Percentiles rank a stretch among this genome's conserved stretches.
Conservation (phyloP, 2,797 vertebrate genomes). For the Xiphorhynchus erythropygius region DNA sequence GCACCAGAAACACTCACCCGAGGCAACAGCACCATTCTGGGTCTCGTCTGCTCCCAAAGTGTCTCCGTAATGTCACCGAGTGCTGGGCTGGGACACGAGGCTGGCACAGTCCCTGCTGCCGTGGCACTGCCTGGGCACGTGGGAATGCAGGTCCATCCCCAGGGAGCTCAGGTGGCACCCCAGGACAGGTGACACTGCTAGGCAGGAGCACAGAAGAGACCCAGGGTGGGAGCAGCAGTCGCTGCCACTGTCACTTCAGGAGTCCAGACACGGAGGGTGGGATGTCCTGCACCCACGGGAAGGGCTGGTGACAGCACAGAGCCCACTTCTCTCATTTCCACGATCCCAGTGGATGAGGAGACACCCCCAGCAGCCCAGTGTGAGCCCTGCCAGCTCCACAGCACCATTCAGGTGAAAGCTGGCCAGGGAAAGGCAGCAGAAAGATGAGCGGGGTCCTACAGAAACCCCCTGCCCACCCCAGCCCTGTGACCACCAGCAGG, state of each 20-base stretch:
- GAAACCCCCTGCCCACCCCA: rapidly evolving
- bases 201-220: neutral
- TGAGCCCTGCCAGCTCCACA: neutral
- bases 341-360: rapidly evolving
- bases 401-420: neutral
- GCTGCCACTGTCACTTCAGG: rapidly evolving
- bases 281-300: neutral
- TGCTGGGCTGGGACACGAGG: neutral
- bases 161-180: neutral
- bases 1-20: neutral
- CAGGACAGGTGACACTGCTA: neutral
- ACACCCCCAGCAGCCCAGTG: neutral
- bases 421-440: neutral
- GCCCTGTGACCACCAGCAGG: neutral
- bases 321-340: rapidly evolving
- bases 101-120: neutral
- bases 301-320: neutral
- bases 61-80: neutral
- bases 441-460: rapidly evolving
- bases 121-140: too few relatives aligned
- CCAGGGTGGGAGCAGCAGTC: neutral
- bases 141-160: neutral
- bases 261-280: neutral
- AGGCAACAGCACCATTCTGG: neutral
- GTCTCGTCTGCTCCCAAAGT: rapidly evolving